Base-by-base conservation (phyloP, 2,888 invertebrate genomes). In the Pheosia gnoma region DNA sequence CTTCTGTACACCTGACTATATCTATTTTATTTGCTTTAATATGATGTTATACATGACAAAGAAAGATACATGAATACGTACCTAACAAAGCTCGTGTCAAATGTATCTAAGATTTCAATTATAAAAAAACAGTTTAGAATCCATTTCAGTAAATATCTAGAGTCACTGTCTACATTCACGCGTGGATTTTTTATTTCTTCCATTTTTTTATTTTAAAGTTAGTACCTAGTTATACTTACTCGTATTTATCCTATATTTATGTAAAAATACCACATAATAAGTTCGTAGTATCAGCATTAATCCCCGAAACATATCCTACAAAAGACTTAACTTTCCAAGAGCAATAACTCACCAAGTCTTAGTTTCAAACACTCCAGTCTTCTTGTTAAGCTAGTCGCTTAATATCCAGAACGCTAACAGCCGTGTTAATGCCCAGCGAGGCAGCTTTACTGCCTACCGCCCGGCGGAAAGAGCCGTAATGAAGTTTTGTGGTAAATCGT, bases 401-500 rank as follows among this genome's bases (percentile, higher is more conserved):
- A 51, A 51, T 51, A 51, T 25, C 25, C 25, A 25, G 51, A 51
- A 25, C 10, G 51, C 51, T 51, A 51, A 51, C 37, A 6, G 53
- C 53, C 25, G 36, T 53, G 53, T 10, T 53, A 53, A 53, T 53
- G 53, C 25, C 11, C 37, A 25, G 37, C 37, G 53, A 53, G 5
- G 37, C 53, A 11, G 53, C 37, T 37, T 53, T 11, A 37, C 53
- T 53, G 37, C 11, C 53, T 37, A 53, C 53, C 36, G n/a, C 37
- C 37, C 6, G 37, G 4, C 37, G 36, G 53, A 10, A 38, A 37
- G 0, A 11, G 53, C 37, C 37, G 53, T 53, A 53, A 36, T 53
- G 53, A 53, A 53, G 53, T 37, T 53, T 53, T 37, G 53, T 37
- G 53, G 53, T 4, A 11, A 25, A 53, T 37, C 53, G 37, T 53